phyloP scores from a whole-genome alignment of 2,113 vertebrate species.

The Cinclus cinclus region DNA sequence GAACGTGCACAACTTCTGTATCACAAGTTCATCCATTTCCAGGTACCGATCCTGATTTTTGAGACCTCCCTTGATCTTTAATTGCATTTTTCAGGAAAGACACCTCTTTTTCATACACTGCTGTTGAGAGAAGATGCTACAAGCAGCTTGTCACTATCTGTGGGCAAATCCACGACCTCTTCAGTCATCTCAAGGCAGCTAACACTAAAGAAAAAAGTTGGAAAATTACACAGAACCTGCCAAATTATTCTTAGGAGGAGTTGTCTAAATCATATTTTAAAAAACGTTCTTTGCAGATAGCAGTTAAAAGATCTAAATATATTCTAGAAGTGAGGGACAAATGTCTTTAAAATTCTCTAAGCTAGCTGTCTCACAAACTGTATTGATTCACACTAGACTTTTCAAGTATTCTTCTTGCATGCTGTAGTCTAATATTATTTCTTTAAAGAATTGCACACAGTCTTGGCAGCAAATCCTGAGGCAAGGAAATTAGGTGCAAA shows the following conservation, averaged over 20 bases:
- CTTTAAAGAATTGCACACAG: not conserved
- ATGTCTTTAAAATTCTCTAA: not conserved
- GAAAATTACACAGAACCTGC: not conserved
- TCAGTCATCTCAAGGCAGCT: not conserved
- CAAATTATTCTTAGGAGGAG: not conserved
- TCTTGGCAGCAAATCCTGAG: not conserved
- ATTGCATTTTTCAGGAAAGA: not conserved
- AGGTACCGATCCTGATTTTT: not conserved
- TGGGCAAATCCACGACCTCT: not conserved
- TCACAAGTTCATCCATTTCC: not conserved
- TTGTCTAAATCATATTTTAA: not conserved
- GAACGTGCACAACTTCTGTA: rapidly evolving
- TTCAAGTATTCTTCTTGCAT: not conserved
- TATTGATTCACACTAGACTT: not conserved
- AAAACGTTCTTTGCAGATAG: not conserved
- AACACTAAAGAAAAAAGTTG: not conserved
- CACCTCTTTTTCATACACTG: not conserved
- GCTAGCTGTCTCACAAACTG: not conserved
- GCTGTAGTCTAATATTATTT: not conserved
- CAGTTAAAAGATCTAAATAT: not conserved
- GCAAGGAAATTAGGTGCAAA: not conserved
- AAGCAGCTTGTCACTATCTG: not conserved
- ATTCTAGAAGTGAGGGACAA: not conserved
- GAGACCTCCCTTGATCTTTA: not conserved
- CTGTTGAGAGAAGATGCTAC: not conserved